Percentiles rank a stretch among this genome's conserved stretches.
Conservation (phyloP, 2,797 vertebrate species). For the Clarias laeviceps region DNA sequence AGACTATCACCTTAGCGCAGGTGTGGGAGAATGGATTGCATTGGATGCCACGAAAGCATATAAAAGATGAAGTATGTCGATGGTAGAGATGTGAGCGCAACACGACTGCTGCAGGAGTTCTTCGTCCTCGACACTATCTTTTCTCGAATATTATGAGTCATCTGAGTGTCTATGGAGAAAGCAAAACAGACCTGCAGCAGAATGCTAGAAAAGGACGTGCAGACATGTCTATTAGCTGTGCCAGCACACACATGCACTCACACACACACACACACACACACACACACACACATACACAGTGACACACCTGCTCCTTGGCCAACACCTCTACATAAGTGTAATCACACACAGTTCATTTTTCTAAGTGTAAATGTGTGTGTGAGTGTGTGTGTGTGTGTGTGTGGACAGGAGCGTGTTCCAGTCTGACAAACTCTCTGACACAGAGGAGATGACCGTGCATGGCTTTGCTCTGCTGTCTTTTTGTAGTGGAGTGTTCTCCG, state of each 20-base stretch:
- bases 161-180: constrained; percentile 32
- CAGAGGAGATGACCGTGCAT: constrained; percentile 27
- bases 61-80: constrained; percentile 16
- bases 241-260: constrained; percentile 35
- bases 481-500: constrained; percentile 41
- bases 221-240: constrained; percentile 42
- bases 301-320: constrained; percentile 30
- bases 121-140: background rate
- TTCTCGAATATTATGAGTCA: constrained; percentile 37
- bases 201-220: constrained; percentile 44
- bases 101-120: background rate
- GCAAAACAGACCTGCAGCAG: constrained; percentile 48
- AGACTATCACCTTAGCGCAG: constrained; percentile 15
- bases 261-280: constrained; percentile 24
- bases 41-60: background rate
- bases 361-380: constrained; percentile 26
- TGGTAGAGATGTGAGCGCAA: constrained; percentile 7
- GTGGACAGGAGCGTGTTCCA: constrained; percentile 14
- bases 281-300: constrained; percentile 24
- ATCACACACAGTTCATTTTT: constrained; percentile 27
- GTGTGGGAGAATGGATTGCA: constrained; percentile 16
- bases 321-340: constrained; percentile 32
- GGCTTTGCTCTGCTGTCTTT: constrained; percentile 41
- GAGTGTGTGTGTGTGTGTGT: constrained; percentile 25
- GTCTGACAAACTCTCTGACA: constrained; percentile 27